Percentiles rank a stretch among this genome's conserved stretches.
Conservation (phyloP, 2,113 vertebrate genomes). For the Pedetes capensis region DNA sequence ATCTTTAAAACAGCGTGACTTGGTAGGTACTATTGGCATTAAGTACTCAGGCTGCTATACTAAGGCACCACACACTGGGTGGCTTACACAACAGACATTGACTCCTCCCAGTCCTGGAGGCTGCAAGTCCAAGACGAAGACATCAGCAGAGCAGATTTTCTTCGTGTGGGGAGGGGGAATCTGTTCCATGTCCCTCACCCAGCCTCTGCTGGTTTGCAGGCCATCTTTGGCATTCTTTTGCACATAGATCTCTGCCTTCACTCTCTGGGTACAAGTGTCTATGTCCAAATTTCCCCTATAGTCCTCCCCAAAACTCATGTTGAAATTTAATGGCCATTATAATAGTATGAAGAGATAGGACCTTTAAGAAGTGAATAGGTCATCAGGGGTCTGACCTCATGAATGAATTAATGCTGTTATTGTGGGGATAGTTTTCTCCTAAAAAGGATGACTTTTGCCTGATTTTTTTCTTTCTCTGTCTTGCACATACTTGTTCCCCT, state of each 20-base stretch:
- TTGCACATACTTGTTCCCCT: not conserved
- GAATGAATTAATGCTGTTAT: no score
- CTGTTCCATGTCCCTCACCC: no score
- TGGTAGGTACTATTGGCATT: not conserved
- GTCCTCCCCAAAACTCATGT: not conserved
- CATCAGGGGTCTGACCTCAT: not conserved
- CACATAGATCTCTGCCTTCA: not conserved
- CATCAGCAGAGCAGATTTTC: not conserved
- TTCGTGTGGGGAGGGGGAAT: not conserved
- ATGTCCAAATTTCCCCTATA: not conserved
- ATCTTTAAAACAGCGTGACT: not conserved
- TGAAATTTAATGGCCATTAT: not conserved
- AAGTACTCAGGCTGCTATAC: not conserved
- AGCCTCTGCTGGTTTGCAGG: not conserved
- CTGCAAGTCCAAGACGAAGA: not conserved
- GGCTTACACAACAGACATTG: not conserved
- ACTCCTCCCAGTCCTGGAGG: not conserved
- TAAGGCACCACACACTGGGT: no score
- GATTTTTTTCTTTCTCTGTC: not conserved
- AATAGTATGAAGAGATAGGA: not conserved
- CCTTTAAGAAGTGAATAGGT: not conserved
- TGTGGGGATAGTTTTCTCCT: not conserved
- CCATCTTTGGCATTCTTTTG: not conserved
- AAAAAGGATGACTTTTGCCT: not conserved
- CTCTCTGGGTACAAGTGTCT: not conserved